These are phyloP conservation scores for Emydoidea blandingii DNA, from an alignment of 2,797 vertebrate genomes.

Conservation along the genomic window DNA sequence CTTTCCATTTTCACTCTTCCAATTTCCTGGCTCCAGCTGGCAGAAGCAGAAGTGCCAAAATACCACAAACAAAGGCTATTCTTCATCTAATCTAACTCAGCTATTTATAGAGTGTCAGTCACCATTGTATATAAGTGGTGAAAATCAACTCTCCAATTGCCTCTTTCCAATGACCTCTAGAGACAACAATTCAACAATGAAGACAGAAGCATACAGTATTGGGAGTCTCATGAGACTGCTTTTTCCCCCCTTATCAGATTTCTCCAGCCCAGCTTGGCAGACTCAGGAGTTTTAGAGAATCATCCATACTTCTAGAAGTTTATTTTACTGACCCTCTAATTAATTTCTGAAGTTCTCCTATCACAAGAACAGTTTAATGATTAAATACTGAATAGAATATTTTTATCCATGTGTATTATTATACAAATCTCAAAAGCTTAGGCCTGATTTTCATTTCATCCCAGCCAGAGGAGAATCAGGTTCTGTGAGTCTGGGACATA, in stretches of 20 bases:
- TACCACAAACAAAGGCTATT: not conserved
- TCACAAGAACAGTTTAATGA: not conserved
- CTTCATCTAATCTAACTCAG: not conserved
- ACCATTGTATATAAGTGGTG: fast-evolving
- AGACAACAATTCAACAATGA: not conserved
- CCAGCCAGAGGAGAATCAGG: not conserved
- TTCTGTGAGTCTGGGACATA: not conserved
- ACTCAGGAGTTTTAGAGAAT: not conserved
- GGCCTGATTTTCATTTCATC: not conserved
- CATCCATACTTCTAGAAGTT: not conserved
- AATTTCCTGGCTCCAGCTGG: not conserved
- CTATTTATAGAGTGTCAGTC: not conserved
- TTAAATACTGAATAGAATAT: not conserved
- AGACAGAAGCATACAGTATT: not conserved
- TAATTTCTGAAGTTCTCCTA: not conserved
- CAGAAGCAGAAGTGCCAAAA: not conserved
- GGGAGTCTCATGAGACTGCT: not conserved
- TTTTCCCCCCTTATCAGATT: not conserved
- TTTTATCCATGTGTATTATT: not conserved
- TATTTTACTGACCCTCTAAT: not conserved
- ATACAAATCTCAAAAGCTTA: not conserved
- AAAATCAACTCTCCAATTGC: not conserved
- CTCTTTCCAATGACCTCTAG: not conserved
- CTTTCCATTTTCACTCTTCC: not conserved
- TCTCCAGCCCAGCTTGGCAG: not conserved